These are phyloP conservation scores for Collichthys lucidus DNA, from an alignment of 2,113 vertebrate species.

Conservation along the genomic window DNA sequence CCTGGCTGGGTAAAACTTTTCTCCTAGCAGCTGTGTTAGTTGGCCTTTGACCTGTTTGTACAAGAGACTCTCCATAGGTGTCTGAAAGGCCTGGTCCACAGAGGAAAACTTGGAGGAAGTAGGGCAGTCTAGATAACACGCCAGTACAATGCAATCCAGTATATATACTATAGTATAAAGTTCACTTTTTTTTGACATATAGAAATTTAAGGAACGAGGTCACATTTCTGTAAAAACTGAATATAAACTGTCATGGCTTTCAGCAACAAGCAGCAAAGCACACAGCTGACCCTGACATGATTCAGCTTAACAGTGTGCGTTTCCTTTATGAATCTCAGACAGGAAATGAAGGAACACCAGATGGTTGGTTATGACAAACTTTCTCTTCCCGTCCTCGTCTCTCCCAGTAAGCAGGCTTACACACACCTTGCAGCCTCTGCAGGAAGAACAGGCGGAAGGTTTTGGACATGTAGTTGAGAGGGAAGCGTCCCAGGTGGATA, in stretches of 20 bases:
- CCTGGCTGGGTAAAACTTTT: conserved; percentile 22
- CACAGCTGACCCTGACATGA: no score
- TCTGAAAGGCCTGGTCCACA: conserved; percentile 46
- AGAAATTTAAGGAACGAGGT: no score
- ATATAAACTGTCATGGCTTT: background rate
- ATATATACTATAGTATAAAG: background rate
- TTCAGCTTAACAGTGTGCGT: background rate
- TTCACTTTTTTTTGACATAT: no score
- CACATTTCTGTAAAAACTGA: no score
- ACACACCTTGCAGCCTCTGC: conserved; percentile 84
- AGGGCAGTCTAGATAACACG: conserved; percentile 9
- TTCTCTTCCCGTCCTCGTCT: background rate
- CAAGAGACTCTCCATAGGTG: conserved; percentile 32
- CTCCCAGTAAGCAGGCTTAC: background rate
- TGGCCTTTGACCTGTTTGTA: conserved; percentile 44
- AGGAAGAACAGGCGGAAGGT: conserved; percentile 88
- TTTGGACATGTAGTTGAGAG: conserved; percentile 86
- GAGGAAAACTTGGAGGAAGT: conserved; percentile 41
- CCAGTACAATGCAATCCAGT: background rate
- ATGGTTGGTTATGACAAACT: background rate
- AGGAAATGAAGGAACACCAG: background rate
- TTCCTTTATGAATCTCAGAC: background rate
- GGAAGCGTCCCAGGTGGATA: conserved; percentile 68
- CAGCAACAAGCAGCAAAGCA: background rate
- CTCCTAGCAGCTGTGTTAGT: conserved; percentile 45